Conservation (phyloP, 2,113 vertebrate species). For the Hepsetus odoe region DNA sequence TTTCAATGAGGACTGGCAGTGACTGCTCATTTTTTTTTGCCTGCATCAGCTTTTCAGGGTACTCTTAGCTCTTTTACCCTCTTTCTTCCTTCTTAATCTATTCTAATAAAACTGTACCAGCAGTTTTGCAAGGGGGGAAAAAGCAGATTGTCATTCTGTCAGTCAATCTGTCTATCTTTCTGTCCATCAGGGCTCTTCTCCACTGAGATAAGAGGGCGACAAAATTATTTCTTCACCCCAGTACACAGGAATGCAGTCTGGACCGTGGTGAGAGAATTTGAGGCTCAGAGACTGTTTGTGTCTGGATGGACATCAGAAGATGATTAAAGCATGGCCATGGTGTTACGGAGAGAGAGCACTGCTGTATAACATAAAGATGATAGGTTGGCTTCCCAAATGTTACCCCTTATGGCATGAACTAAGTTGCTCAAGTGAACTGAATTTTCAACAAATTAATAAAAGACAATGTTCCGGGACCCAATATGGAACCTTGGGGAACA, state of each 20-base stretch:
- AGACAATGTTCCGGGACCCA: not conserved
- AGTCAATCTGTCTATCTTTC: conserved; percentile 74
- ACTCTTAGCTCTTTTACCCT: conserved; percentile 29
- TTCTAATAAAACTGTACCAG: conserved; percentile 59
- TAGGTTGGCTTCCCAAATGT: not conserved
- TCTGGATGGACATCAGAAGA: conserved; percentile 6
- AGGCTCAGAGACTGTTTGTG: conserved; percentile 1
- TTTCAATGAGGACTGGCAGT: conserved; percentile 40
- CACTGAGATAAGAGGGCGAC: conserved; percentile 76
- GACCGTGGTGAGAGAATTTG: not conserved
- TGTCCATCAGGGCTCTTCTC: conserved; percentile 75
- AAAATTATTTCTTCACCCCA: not conserved
- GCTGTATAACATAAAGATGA: not conserved
- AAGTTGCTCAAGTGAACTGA: not conserved
- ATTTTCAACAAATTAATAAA: conserved; percentile 13
- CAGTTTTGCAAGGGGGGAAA: conserved; percentile 65
- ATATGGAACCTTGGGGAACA: not conserved
- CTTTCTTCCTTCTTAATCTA: conserved; percentile 40
- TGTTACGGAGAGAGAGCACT: not conserved
- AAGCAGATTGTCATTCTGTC: conserved; percentile 69
- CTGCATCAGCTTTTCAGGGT: conserved; percentile 54
- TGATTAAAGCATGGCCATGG: not conserved
- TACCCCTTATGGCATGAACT: not conserved
- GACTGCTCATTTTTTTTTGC: conserved; percentile 39
- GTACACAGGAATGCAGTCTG: conserved; percentile 22